Evolutionary conservation across 2,888 invertebrate genomes (phyloP).

Genomic region (Melanophora roralis): DNA sequence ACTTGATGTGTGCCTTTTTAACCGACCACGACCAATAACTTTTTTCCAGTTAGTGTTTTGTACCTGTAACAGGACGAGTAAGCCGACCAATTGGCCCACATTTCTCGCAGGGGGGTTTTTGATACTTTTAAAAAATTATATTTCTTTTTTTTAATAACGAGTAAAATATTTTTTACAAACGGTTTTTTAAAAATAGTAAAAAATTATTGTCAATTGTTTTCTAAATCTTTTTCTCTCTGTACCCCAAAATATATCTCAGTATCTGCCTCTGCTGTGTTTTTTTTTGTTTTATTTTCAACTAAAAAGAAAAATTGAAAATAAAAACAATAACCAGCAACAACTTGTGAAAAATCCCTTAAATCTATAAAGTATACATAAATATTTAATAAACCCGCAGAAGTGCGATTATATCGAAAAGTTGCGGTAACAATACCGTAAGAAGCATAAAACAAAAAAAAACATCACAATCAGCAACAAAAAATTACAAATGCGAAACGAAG

Average conservation of each 20-base stretch:
- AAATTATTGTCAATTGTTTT: no score
- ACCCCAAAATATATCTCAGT: neutral
- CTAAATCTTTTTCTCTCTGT: no score
- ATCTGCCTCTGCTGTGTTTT: neutral
- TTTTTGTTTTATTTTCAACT: neutral
- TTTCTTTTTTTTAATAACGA: no score
- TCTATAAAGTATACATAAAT: conserved; percentile 57
- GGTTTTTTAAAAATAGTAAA: no score
- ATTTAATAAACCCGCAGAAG: conserved; percentile 60
- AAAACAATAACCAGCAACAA: neutral
- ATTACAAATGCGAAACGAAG: neutral
- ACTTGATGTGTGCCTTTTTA: no score
- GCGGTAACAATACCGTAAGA: conserved; percentile 44
- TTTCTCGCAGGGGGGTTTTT: no score
- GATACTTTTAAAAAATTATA: no score
- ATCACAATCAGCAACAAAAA: conserved; percentile 8
- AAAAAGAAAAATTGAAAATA: conserved; percentile 25
- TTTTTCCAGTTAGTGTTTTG: no score
- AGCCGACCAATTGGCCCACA: no score
- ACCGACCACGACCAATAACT: no score
- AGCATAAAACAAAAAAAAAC: conserved; percentile 35
- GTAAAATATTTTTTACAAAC: no score
- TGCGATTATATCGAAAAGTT: conserved; percentile 56
- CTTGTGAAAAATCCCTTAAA: conserved; percentile 30
- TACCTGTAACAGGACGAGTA: no score